Base-by-base conservation (phyloP, 1,140 invertebrate genomes). In the Acyrthosiphon pisum region DNA sequence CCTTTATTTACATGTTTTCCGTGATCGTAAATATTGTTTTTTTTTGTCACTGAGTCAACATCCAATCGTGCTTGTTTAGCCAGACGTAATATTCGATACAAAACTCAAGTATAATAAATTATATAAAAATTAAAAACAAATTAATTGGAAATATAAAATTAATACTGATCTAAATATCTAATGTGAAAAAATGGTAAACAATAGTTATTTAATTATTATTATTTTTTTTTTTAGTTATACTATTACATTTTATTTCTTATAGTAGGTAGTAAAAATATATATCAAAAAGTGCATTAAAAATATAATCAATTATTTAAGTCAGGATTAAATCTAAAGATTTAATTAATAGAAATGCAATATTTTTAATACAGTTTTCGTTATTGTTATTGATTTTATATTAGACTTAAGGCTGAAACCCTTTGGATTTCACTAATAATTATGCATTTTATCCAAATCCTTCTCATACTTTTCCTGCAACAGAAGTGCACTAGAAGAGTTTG, bases 1-100 rank as follows among this genome's bases (percentile, higher is more conserved):
- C 9, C 23, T 84, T 84, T 84, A 83, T 83, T 81, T 81, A 68
- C 60, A 68, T 68, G 20, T 68, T 68, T n/a, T 76, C 30, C 14
- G 60, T 76, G 60, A 76, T 76, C 60, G 30, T 76, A 76, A 76
- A 76, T 35, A 76, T 76, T n/a, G 60, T 76, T 53, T 76, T 76
- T 68, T 60, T 76, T 76, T 60, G 30, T 76, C 60, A 6, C 60
- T 76, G 0, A n/a, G 60, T 76, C 60, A n/a, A 76, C 60, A 76
- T 76, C 60, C 60, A 76, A n/a, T 76, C 60, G n/a, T n/a, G 60
- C 60, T 76, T 76, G 60, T 18, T 68, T n/a, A 76, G n/a, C 30
- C 18, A 76, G 60, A 20, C 60, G 6, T n/a, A 76, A 76, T 76
- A 35, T 76, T n/a, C 30, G 14, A 30, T 76, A 20, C n/a, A 6